A percentile compares a stretch with the other conserved stretches of the same genome.
phyloP scores from a whole-genome alignment of 1,140 invertebrate species.

The Leucophenga varia region DNA sequence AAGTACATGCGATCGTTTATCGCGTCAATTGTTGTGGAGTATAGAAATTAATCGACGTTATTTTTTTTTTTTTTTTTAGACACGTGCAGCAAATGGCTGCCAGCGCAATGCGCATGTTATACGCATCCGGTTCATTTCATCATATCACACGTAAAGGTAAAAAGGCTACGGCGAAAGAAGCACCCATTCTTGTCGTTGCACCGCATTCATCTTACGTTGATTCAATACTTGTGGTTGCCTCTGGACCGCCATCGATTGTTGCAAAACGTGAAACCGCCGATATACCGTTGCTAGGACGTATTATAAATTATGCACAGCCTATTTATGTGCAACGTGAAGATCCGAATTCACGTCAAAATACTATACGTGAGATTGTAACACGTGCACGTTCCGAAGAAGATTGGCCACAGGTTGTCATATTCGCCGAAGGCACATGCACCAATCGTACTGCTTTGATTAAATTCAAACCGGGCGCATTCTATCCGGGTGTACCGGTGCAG shows the following conservation, averaged over 20 bases:
- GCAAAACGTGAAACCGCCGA: constrained; percentile 78
- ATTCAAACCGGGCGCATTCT: constrained; percentile 93
- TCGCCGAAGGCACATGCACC: constrained; percentile 94
- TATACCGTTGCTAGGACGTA: constrained; percentile 86
- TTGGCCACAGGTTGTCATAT: constrained; percentile 95
- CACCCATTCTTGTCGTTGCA: constrained; percentile 82
- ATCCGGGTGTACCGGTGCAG: constrained; percentile 92
- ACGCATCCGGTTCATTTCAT: constrained; percentile 79
- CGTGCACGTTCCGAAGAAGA: constrained; percentile 79
- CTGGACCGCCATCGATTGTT: constrained; percentile 83
- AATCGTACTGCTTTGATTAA: constrained; percentile 90
- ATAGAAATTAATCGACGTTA: too few species aligned
- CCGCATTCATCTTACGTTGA: constrained; percentile 92
- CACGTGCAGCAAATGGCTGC: constrained; percentile 37
- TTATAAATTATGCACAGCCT: constrained; percentile 92
- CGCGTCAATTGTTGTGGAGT: background rate
- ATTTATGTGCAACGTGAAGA: constrained; percentile 92
- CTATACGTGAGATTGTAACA: constrained; percentile 86
- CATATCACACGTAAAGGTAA: constrained; percentile 70
- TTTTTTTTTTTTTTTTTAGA: constrained; percentile 20
- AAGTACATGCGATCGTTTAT: constrained; percentile 36
- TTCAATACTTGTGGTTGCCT: constrained; percentile 76
- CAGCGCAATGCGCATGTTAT: constrained; percentile 67
- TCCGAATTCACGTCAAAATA: constrained; percentile 86
- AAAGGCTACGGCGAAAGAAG: constrained; percentile 67